Percentiles rank a stretch among this genome's conserved stretches.
These are phyloP conservation scores for Thumatha senex DNA, from an alignment of 2,888 invertebrate species.

Conservation along the genomic window DNA sequence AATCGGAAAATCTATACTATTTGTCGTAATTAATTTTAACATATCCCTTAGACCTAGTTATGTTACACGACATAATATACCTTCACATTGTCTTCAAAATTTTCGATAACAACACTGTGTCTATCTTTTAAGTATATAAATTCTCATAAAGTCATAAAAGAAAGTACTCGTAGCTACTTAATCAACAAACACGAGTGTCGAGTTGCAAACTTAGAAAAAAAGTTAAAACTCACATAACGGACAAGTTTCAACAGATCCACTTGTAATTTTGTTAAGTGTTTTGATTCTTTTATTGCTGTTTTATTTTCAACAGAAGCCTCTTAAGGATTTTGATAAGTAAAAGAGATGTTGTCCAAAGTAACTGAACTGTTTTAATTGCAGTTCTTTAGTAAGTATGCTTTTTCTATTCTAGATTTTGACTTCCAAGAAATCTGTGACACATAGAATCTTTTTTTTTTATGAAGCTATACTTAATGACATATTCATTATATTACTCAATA, in stretches of 20 bases:
- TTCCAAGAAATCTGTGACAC: neutral
- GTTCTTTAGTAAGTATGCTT: neutral
- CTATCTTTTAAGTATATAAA: too few species aligned
- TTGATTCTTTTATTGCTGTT: conserved; percentile 22
- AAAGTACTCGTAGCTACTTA: conserved; percentile 17
- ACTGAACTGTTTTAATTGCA: neutral
- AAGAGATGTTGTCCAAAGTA: conserved; percentile 2
- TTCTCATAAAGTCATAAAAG: neutral
- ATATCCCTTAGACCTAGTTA: too few species aligned
- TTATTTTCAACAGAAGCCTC: conserved; percentile 13
- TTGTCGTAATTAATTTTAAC: too few species aligned
- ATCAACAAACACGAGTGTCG: conserved; percentile 11
- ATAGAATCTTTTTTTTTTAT: too few species aligned
- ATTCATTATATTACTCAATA: too few species aligned
- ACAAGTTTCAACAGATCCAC: conserved; percentile 27
- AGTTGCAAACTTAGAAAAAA: conserved; percentile 17
- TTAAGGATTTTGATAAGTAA: conserved; percentile 3
- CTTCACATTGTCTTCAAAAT: too few species aligned
- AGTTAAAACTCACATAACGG: conserved; percentile 32
- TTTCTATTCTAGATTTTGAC: neutral
- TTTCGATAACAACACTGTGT: neutral
- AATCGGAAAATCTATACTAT: too few species aligned
- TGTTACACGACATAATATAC: too few species aligned
- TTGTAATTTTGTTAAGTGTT: conserved; percentile 27
- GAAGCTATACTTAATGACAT: too few species aligned